phyloP scores from a whole-genome alignment of 2,113 vertebrate genomes.

The Rhombomys opimus region DNA sequence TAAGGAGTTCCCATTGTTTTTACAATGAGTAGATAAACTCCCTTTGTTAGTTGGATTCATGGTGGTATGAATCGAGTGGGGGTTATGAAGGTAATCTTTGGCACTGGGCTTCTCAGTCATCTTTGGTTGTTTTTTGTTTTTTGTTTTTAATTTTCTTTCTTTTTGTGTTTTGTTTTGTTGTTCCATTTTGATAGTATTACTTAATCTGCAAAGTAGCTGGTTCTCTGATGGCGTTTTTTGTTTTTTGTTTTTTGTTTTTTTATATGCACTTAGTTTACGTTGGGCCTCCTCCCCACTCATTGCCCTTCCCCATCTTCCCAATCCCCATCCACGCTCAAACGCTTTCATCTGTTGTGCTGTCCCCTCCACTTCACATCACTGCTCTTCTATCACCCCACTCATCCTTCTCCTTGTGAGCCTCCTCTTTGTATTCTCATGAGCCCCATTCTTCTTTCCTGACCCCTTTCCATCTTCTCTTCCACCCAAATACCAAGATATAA shows the following conservation, averaged over 20 bases:
- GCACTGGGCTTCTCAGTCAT: neutral
- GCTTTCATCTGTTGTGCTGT: no score
- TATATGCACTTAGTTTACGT: fast-evolving
- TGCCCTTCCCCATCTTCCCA: neutral
- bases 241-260: no score
- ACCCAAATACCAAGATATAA: neutral
- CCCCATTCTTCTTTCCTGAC: neutral
- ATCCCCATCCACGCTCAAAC: neutral
- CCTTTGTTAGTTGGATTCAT: neutral
- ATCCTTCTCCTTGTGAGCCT: neutral
- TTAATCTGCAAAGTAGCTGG: neutral
- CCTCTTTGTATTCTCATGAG: neutral
- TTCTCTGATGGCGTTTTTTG: neutral
- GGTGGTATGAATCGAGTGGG: neutral
- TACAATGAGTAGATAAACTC: neutral
- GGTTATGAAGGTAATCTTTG: neutral
- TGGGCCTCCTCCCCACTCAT: no score
- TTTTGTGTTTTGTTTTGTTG: constrained; percentile 22
- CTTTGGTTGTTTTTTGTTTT: constrained; percentile 65
- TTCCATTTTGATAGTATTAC: neutral
- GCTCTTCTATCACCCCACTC: no score
- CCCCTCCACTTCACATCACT: neutral
- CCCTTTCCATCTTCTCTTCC: neutral
- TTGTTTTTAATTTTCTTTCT: constrained; percentile 9
- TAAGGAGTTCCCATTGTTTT: neutral